Conservation (phyloP, 2,888 invertebrate species). For the Brachyptera risi region DNA sequence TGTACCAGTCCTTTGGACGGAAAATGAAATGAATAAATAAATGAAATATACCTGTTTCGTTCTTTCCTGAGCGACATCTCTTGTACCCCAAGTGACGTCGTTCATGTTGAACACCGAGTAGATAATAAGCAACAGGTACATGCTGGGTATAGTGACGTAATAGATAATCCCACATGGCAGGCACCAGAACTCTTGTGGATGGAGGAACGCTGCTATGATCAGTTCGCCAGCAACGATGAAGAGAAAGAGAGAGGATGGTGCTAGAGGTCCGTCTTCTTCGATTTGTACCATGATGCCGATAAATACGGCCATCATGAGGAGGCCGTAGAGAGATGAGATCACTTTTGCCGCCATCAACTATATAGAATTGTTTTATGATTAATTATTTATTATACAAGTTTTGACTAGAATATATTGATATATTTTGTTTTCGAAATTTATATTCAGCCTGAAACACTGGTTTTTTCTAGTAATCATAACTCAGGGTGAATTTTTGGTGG, state of each 20-base stretch:
- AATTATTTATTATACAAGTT: not conserved
- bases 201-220: constrained; percentile 55
- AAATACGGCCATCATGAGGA: constrained; percentile 84
- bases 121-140: constrained; percentile 89
- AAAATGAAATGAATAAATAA: no score
- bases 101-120: constrained; percentile 92
- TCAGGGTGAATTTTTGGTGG: no score
- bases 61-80: constrained; percentile 59
- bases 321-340: constrained; percentile 72
- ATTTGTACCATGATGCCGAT: constrained; percentile 77
- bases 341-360: constrained; percentile 68
- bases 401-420: no score
- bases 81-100: constrained; percentile 90
- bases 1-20: no score
- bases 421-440: no score
- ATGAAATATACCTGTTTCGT: constrained; percentile 35
- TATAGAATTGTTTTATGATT: constrained; percentile 40
- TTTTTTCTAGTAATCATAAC: no score
- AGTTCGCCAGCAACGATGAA: constrained; percentile 65
- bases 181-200: constrained; percentile 75
- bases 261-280: constrained; percentile 69
- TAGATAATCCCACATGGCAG: constrained; percentile 74
- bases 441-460: no score
- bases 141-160: constrained; percentile 88
- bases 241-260: constrained; percentile 80